Percentiles rank a stretch among this genome's conserved stretches.
These are phyloP conservation scores for Lochmaea crataegi DNA, from an alignment of 2,888 invertebrate genomes.

Conservation along the genomic window DNA sequence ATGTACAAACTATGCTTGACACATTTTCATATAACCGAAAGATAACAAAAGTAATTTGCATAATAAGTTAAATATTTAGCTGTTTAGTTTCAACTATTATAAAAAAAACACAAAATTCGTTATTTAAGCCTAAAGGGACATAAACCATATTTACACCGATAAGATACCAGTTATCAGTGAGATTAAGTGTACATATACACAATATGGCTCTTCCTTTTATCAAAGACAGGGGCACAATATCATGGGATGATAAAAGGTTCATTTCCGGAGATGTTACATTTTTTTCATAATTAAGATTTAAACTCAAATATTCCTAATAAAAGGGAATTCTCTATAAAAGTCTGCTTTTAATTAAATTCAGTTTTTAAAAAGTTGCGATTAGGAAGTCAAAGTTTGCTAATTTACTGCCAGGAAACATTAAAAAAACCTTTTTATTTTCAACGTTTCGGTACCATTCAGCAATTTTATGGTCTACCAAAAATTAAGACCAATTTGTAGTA, in stretches of 20 bases:
- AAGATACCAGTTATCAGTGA: constrained; percentile 17
- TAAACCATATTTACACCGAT: constrained; percentile 29
- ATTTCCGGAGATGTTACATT: constrained; percentile 10
- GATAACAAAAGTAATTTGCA: constrained; percentile 12
- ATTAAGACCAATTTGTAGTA: no score
- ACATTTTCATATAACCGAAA: neutral
- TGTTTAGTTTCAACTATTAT: constrained; percentile 9
- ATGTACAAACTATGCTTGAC: neutral
- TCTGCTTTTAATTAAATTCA: no score
- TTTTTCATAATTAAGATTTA: neutral
- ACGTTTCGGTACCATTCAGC: no score
- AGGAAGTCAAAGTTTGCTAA: no score
- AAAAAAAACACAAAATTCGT: constrained; percentile 7
- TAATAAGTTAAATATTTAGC: constrained; percentile 2
- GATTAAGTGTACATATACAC: constrained; percentile 26
- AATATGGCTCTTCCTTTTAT: constrained; percentile 25
- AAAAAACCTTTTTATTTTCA: no score
- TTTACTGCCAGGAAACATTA: no score
- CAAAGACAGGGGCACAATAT: constrained; percentile 5
- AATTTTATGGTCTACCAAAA: no score
- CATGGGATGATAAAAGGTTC: constrained; percentile 15
- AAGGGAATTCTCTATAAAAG: neutral
- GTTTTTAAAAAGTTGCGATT: no score
- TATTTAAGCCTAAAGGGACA: constrained; percentile 21
- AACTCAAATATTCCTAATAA: neutral